Evolutionary conservation across 2,797 vertebrate genomes (phyloP).

Genomic region (Hemitrygon akajei): DNA sequence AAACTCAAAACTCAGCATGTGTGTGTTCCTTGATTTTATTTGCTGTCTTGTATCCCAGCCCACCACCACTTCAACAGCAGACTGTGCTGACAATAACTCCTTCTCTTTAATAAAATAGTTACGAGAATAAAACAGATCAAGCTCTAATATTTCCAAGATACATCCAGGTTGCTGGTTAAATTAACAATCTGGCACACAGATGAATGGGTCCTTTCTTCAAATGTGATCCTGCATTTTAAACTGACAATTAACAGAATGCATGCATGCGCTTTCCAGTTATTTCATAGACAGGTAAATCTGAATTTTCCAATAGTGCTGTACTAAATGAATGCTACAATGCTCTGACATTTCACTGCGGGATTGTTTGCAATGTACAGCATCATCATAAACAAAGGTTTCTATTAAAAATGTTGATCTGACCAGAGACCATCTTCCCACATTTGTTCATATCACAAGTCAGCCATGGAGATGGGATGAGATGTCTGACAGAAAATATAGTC

Average conservation of each 20-base stretch:
- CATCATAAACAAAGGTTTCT: background rate
- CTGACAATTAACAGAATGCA: background rate
- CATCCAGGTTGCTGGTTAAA: background rate
- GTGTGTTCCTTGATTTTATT: no score
- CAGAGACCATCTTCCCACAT: background rate
- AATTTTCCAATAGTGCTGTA: background rate
- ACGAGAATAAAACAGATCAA: background rate
- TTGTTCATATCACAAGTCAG: background rate
- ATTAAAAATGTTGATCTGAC: background rate
- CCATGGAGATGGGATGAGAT: no score
- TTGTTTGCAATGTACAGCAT: background rate
- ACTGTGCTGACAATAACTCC: no score
- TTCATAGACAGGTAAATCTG: background rate
- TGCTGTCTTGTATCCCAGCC: no score
- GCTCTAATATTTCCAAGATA: background rate
- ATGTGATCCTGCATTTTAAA: background rate
- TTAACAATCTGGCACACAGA: background rate
- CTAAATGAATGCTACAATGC: background rate
- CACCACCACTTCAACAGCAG: no score
- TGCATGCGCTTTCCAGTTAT: background rate
- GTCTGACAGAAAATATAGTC: no score
- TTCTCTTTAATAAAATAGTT: background rate
- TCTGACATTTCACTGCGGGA: background rate
- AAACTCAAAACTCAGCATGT: no score
- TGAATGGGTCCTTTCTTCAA: background rate